A percentile compares a stretch with the other conserved stretches of the same genome.
Evolutionary conservation across 2,797 vertebrate species (phyloP).

Genomic region (Fratercula arctica): DNA sequence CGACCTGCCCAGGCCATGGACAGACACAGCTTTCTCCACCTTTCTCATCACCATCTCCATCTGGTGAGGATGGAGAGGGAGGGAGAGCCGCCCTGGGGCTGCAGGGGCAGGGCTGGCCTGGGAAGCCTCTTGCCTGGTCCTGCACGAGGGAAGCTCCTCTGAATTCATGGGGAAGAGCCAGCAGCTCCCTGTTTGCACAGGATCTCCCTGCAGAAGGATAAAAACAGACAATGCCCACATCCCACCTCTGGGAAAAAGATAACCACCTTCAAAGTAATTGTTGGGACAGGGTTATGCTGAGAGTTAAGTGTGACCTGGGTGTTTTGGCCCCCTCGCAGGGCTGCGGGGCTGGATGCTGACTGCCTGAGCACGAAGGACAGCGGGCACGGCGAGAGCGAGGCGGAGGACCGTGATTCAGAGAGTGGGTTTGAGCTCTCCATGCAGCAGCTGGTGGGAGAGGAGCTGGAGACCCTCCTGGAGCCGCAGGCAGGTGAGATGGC

Average conservation of each 20-base stretch:
- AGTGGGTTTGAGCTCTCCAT: slow-evolving; percentile 82
- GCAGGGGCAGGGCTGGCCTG: not conserved
- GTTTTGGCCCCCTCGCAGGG: slow-evolving; percentile 71
- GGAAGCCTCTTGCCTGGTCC: not conserved
- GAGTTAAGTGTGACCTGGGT: not conserved
- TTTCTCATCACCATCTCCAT: not conserved
- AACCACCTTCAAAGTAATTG: fast-evolving
- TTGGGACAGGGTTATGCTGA: not conserved
- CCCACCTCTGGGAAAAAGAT: not conserved
- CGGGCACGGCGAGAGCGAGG: slow-evolving; percentile 87
- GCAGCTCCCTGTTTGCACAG: not conserved
- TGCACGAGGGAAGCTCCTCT: not conserved
- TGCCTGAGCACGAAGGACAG: slow-evolving; percentile 88
- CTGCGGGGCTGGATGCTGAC: slow-evolving; percentile 82
- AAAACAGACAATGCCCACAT: not conserved
- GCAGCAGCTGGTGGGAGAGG: slow-evolving; percentile 86
- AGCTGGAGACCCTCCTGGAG: slow-evolving; percentile 84
- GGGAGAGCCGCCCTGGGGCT: not conserved
- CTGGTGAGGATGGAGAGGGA: not conserved
- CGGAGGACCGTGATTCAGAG: slow-evolving; percentile 86
- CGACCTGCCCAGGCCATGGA: not conserved
- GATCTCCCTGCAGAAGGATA: not conserved
- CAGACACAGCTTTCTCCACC: not conserved
- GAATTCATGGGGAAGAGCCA: not conserved
- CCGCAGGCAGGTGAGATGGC: slow-evolving; percentile 77